Evolutionary conservation across 2,888 invertebrate species (phyloP), one percentile per base, ranked within the genome.

Genomic region (Chrysolina oricalcia): DNA sequence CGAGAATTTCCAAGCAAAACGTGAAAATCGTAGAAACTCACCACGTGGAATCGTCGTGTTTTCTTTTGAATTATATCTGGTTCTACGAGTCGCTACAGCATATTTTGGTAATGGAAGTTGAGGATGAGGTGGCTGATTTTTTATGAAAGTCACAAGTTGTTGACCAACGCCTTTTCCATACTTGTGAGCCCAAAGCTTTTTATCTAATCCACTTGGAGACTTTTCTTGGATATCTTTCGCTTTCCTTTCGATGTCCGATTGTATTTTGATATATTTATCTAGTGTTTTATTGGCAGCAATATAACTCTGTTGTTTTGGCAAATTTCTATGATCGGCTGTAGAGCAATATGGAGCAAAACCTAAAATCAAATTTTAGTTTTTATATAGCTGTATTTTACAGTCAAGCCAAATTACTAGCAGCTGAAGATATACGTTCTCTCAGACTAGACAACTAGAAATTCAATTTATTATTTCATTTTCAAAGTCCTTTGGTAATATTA

Each of bases 161-260:
- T 82, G 77, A 1, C 81, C 81, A 6, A 77, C 73, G 17, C 78
- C 76, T 79, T 82, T 83, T 15, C 76, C 78, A 46, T 81, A 83
- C 72, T 84, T 84, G 40, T 80, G 69, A 9, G 81, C 75, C 81
- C 81, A 82, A 8, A 82, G 50, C 67, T 81, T 83, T 46, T 75
- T 76, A 1, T 79, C 74, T 3, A 46, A 8, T 5, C 46, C 50
- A 21, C 17, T 62, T 6, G 53, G 35, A 13, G 46, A 63, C 43
- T 63, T 75, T 13, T 73, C 73, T 17, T 62, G 53, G 5, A 70
- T 35, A 17, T 72, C 66, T 2, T 15, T 50, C 8, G 62, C 59
- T 35, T 50, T 69, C 64, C 63, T 46, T 53, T 76, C 72, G 10
- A 72, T 71, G 13, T 72, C 72, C 2, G 69, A 17, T 46, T 78